Conservation (phyloP, 2,113 vertebrate genomes). For the Eurypyga helias region DNA sequence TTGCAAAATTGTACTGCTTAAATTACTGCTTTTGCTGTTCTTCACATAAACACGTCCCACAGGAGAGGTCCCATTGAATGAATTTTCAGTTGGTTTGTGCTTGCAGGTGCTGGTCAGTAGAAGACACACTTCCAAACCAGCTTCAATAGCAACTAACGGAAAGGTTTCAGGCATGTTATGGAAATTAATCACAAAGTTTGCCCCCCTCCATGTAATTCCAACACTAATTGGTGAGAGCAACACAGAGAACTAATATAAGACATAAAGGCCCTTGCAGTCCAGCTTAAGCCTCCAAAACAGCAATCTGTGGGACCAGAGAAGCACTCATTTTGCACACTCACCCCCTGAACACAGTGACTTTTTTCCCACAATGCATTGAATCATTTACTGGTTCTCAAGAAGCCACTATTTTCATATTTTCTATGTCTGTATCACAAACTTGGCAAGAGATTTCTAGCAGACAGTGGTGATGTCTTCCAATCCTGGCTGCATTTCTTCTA, state of each 20-base stretch:
- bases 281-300: background rate
- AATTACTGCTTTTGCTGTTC: background rate
- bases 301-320: background rate
- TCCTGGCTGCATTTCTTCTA: background rate
- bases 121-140: background rate
- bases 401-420: background rate
- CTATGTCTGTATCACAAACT: background rate
- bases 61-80: background rate
- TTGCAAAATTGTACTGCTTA: background rate
- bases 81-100: background rate
- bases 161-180: background rate
- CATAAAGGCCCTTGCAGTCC: background rate
- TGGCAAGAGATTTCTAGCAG: background rate
- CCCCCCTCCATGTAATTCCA: background rate
- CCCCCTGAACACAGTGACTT: accelerated
- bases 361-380: accelerated
- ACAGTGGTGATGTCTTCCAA: background rate
- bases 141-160: accelerated
- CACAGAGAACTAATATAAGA: background rate
- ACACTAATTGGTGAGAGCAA: background rate
- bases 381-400: background rate
- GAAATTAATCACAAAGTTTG: background rate
- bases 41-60: background rate
- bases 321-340: accelerated
- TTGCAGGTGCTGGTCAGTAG: background rate